Conservation (phyloP, 2,888 invertebrate species). For the Cecidostiba fungosa region DNA sequence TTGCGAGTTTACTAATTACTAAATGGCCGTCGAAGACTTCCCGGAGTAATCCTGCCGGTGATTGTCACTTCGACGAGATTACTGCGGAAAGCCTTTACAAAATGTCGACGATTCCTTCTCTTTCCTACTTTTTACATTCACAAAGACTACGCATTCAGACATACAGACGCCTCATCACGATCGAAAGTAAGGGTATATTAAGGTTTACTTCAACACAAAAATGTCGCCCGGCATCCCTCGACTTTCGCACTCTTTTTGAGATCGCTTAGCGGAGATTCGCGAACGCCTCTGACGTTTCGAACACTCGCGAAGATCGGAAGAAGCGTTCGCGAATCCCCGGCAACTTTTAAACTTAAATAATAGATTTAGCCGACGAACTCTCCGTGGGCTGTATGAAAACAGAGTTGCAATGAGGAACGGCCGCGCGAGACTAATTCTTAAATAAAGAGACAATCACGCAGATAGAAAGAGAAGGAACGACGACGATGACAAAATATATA, state of each 20-base stretch:
- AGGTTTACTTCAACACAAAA: slow-evolving; percentile 58
- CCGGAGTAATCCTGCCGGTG: slow-evolving; percentile 55
- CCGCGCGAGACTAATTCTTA: slow-evolving; percentile 64
- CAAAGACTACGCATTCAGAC: slow-evolving; percentile 52
- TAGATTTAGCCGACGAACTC: slow-evolving; percentile 73
- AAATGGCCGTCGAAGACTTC: slow-evolving; percentile 62
- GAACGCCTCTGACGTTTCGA: slow-evolving; percentile 63
- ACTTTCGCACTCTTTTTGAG: slow-evolving; percentile 71
- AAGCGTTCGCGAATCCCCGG: slow-evolving; percentile 66
- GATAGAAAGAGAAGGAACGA: slow-evolving; percentile 51
- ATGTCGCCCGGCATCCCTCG: slow-evolving; percentile 66
- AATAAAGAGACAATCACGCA: slow-evolving; percentile 54
- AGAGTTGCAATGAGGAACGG: slow-evolving; percentile 73
- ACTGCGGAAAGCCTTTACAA: slow-evolving; percentile 63
- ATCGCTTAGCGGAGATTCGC: slow-evolving; percentile 70
- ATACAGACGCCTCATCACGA: slow-evolving; percentile 58
- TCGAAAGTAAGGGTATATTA: slow-evolving; percentile 62
- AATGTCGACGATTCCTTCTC: slow-evolving; percentile 58
- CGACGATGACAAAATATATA: slow-evolving; percentile 30
- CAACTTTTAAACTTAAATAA: slow-evolving; percentile 70
- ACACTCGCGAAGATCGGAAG: slow-evolving; percentile 61
- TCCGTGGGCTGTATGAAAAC: slow-evolving; percentile 71
- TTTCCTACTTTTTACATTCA: slow-evolving; percentile 48
- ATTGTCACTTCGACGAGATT: slow-evolving; percentile 44
- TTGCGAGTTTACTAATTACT: slow-evolving; percentile 60